Evolutionary conservation across 2,113 vertebrate species (phyloP).

Genomic region (Campylomormyrus numenius): DNA sequence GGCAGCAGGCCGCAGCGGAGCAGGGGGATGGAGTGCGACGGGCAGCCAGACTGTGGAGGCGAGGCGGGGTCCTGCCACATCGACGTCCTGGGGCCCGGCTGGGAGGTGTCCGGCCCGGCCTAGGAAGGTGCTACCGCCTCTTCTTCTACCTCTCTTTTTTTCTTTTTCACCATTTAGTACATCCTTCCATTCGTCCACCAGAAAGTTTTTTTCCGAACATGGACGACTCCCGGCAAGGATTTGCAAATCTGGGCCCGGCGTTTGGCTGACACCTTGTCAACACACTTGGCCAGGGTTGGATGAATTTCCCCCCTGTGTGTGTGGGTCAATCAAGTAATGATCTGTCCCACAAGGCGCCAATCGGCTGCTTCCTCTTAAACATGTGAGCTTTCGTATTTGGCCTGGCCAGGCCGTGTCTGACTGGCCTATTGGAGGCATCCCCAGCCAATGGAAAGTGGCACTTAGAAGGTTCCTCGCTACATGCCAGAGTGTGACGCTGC

Average conservation of each 20-base stretch:
- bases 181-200: not conserved
- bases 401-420: constrained; percentile 18
- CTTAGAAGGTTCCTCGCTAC: constrained; percentile 27
- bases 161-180: not conserved
- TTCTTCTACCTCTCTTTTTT: not conserved
- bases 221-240: not conserved
- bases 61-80: constrained; percentile 60
- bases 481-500: constrained; percentile 34
- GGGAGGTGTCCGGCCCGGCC: constrained; percentile 9
- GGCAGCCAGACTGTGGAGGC: constrained; percentile 57
- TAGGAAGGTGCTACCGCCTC: not conserved
- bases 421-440: constrained; percentile 41
- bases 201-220: not conserved
- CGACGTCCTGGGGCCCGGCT: constrained; percentile 41
- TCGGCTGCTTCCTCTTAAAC: not conserved
- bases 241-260: not conserved
- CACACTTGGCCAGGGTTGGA: not conserved
- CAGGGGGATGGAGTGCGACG: constrained; percentile 30
- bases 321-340: not conserved
- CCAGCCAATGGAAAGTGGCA: constrained; percentile 39
- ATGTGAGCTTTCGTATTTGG: constrained; percentile 22
- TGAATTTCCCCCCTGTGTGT: not conserved
- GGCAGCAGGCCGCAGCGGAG: constrained; percentile 50
- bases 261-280: not conserved
- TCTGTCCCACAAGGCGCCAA: not conserved